These are phyloP conservation scores for Darevskia mixta DNA, from an alignment of 2,797 vertebrate species.

Conservation along the genomic window DNA sequence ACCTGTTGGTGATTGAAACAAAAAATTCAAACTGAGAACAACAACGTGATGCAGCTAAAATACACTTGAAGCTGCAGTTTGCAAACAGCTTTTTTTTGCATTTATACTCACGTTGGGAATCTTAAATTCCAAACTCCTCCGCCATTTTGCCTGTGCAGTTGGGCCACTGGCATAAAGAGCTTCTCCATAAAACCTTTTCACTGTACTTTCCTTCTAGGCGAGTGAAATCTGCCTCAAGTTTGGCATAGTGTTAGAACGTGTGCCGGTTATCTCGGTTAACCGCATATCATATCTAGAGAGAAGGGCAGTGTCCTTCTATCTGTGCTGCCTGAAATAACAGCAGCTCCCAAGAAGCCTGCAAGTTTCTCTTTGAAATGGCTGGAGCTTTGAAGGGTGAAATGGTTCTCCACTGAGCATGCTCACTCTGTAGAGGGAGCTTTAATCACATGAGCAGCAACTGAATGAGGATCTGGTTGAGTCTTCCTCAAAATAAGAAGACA, in stretches of 20 bases:
- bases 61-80: conserved; percentile 30
- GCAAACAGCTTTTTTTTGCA: neutral
- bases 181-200: neutral
- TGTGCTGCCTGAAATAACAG: conserved; percentile 62
- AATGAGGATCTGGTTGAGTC: conserved; percentile 77
- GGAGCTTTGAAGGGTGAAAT: conserved; percentile 78
- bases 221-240: conserved; percentile 58
- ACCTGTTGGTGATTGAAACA: conserved; percentile 35
- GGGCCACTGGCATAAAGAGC: neutral
- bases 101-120: conserved; percentile 4
- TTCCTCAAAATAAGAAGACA: conserved; percentile 71
- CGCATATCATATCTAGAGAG: conserved; percentile 5
- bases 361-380: conserved; percentile 80
- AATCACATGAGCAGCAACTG: conserved; percentile 78
- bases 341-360: conserved; percentile 70
- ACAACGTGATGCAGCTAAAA: conserved; percentile 9
- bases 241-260: conserved; percentile 66
- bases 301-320: neutral
- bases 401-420: conserved; percentile 78
- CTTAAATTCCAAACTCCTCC: conserved; percentile 13
- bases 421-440: conserved; percentile 79
- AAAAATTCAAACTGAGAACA: conserved; percentile 8
- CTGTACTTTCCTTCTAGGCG: conserved; percentile 32
- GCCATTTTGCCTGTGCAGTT: neutral
- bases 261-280: conserved; percentile 60